phyloP scores from a whole-genome alignment of 2,888 invertebrate species.

The Agriopis aurantiaria region DNA sequence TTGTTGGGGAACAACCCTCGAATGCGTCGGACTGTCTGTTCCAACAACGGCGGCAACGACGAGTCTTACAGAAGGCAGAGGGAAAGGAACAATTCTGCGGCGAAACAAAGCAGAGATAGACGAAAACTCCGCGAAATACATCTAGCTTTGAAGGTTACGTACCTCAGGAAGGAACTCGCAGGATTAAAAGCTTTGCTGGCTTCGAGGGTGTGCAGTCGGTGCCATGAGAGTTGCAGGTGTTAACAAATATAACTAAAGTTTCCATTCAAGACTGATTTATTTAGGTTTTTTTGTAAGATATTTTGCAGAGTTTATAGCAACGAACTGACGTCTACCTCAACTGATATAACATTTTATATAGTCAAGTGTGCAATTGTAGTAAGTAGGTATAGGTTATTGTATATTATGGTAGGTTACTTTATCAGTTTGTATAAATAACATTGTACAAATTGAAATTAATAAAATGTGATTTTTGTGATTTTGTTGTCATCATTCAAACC shows the following conservation, averaged over 20 bases:
- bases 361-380: constrained; percentile 24
- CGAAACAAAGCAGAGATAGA: constrained; percentile 96
- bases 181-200: constrained; percentile 60
- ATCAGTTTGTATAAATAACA: constrained; percentile 6
- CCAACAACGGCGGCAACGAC: constrained; percentile 82
- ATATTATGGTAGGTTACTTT: no score
- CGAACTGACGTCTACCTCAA: constrained; percentile 14
- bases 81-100: constrained; percentile 97
- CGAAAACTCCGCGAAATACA: constrained; percentile 96
- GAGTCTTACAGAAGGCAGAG: constrained; percentile 95
- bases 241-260: not conserved
- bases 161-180: constrained; percentile 81
- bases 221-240: constrained; percentile 35
- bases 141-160: constrained; percentile 94
- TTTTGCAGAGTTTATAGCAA: not conserved
- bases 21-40: constrained; percentile 86
- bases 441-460: not conserved
- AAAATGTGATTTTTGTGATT: not conserved
- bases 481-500: not conserved
- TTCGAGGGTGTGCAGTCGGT: constrained; percentile 53
- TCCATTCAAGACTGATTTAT: constrained; percentile 12
- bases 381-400: not conserved
- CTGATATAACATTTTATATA: not conserved
- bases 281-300: not conserved
- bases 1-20: constrained; percentile 87